Evolutionary conservation across 2,888 invertebrate genomes (phyloP).

Genomic region (Onthophagus sagittarius): DNA sequence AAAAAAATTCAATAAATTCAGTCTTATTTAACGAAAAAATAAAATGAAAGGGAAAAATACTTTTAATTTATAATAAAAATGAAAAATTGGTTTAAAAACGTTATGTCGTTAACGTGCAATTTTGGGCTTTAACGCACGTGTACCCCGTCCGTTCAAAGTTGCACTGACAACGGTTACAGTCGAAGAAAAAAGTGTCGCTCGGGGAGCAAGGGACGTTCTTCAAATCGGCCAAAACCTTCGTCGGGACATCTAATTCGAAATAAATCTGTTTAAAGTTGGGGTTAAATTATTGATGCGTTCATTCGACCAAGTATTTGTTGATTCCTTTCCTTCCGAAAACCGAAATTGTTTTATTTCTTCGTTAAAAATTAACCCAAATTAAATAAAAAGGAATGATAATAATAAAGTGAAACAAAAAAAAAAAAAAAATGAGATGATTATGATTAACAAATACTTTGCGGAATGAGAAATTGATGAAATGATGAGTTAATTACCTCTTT

Average conservation of each 20-base stretch:
- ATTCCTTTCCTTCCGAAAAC: not conserved
- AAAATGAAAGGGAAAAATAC: not conserved
- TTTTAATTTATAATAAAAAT: not conserved
- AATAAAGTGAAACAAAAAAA: no score
- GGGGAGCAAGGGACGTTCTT: slow-evolving; percentile 51
- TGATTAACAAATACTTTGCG: not conserved
- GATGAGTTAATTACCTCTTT: slow-evolving; percentile 14
- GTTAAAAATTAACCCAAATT: not conserved
- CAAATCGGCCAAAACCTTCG: slow-evolving; percentile 35
- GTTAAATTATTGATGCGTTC: not conserved
- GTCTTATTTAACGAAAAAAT: not conserved
- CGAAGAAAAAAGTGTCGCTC: slow-evolving; percentile 53
- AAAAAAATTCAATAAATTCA: not conserved
- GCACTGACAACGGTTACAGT: slow-evolving; percentile 59
- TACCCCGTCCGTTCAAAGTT: slow-evolving; percentile 54
- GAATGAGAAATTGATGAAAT: not conserved
- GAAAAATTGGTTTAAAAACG: no score
- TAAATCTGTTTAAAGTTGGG: not conserved
- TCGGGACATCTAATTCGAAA: slow-evolving; percentile 31
- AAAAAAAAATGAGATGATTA: not conserved
- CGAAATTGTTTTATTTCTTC: not conserved
- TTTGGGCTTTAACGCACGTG: slow-evolving; percentile 42
- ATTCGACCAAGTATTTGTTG: not conserved
- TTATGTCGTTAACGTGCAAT: not conserved
- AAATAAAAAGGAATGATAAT: not conserved